Conservation (phyloP, 2,113 vertebrate species). For the Mus pahari region DNA sequence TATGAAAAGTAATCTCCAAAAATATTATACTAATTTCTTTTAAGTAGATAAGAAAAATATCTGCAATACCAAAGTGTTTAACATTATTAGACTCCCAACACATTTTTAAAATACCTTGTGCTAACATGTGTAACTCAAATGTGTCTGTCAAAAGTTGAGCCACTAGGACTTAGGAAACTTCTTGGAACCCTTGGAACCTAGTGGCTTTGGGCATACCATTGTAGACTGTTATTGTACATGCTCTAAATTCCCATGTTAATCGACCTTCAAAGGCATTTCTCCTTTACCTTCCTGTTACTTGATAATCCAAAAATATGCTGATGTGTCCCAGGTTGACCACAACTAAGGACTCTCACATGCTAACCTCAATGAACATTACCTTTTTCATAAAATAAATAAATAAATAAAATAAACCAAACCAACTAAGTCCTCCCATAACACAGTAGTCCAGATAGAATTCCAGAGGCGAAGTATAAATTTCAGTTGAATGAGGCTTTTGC, state of each 20-base stretch:
- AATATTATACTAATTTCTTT: background rate
- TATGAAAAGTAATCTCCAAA: background rate
- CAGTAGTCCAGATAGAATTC: background rate
- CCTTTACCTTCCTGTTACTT: background rate
- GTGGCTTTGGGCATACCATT: background rate
- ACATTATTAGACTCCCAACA: background rate
- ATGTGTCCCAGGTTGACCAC: background rate
- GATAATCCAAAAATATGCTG: background rate
- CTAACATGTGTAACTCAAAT: conserved; percentile 29
- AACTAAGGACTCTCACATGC: background rate
- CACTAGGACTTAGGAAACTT: background rate
- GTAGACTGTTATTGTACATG: background rate
- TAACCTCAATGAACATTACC: background rate
- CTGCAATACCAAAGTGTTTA: background rate
- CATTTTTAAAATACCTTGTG: background rate
- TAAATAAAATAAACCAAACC: background rate
- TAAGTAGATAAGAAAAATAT: conserved; percentile 1
- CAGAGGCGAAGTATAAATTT: background rate
- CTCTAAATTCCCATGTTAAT: background rate
- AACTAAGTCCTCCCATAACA: background rate
- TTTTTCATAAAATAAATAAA: conserved; percentile 17
- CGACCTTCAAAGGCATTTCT: background rate
- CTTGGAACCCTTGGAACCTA: background rate
- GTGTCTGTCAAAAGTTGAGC: conserved; percentile 5
- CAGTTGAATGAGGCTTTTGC: background rate